These are phyloP conservation scores for Oryzias curvinotus DNA, from an alignment of 2,113 vertebrate species.

Conservation along the genomic window DNA sequence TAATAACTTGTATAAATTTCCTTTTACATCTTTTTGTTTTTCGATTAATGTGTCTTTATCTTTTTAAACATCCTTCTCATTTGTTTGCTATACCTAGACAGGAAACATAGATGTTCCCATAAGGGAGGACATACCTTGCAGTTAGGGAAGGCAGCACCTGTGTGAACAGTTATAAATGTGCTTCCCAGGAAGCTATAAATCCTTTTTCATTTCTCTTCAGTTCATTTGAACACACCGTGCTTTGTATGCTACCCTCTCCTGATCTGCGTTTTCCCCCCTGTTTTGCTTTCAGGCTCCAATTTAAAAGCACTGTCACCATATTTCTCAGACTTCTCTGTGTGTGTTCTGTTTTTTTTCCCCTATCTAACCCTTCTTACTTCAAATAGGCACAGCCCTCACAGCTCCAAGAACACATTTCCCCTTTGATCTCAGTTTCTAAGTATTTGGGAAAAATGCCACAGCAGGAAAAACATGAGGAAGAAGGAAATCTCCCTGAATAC, in stretches of 20 bases:
- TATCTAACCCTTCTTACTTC: constrained; percentile 17
- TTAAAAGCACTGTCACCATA: constrained; percentile 51
- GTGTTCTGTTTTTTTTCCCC: constrained; percentile 20
- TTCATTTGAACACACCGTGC: constrained; percentile 38
- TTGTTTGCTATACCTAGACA: constrained; percentile 27
- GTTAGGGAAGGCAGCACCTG: constrained; percentile 33
- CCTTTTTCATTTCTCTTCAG: constrained; percentile 59
- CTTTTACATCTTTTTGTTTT: no score
- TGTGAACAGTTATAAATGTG: constrained; percentile 16
- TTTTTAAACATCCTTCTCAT: not conserved
- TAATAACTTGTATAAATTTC: no score
- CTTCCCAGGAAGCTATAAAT: constrained; percentile 45
- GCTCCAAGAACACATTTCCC: constrained; percentile 20
- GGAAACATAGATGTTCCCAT: constrained; percentile 58
- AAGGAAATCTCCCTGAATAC: constrained; percentile 59
- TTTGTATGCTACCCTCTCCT: constrained; percentile 33
- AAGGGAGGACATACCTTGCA: constrained; percentile 39
- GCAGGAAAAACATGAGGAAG: constrained; percentile 23
- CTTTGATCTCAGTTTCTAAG: constrained; percentile 66
- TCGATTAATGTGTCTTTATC: not conserved
- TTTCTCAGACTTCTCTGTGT: constrained; percentile 6
- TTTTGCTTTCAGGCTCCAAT: constrained; percentile 22
- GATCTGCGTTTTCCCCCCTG: constrained; percentile 39
- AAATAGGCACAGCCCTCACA: constrained; percentile 6
- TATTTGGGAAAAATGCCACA: constrained; percentile 24